Conservation (phyloP, 2,797 vertebrate species). For the Eulemur mongoz region DNA sequence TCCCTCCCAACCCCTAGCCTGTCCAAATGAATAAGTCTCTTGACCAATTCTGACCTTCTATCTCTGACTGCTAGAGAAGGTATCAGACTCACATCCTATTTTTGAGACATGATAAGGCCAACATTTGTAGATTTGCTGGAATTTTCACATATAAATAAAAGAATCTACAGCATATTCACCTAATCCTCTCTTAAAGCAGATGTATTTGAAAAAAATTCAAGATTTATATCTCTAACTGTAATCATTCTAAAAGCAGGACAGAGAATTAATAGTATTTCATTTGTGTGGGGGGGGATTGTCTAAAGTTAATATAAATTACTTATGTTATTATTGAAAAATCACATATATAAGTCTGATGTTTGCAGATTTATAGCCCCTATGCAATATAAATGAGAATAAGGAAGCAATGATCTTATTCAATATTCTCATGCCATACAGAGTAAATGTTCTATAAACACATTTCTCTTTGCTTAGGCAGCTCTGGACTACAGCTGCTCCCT, state of each 20-base stretch:
- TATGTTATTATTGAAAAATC: slow-evolving; percentile 63
- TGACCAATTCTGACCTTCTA: not conserved
- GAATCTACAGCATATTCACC: not conserved
- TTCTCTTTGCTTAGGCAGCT: not conserved
- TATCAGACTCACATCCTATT: not conserved
- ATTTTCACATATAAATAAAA: slow-evolving; percentile 20
- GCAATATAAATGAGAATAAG: slow-evolving; percentile 59
- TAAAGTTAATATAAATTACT: slow-evolving; percentile 72
- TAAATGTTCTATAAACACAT: not conserved
- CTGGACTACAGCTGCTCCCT: not conserved
- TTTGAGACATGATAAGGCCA: not conserved
- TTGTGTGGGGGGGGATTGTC: slow-evolving; percentile 34
- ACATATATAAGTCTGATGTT: slow-evolving; percentile 58
- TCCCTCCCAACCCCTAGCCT: not conserved
- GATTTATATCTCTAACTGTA: slow-evolving; percentile 58
- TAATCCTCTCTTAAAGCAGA: slow-evolving; percentile 40
- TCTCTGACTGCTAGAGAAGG: not conserved
- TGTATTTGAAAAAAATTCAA: slow-evolving; percentile 16
- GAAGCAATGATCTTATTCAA: slow-evolving; percentile 17
- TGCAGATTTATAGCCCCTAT: slow-evolving; percentile 66
- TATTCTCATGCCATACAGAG: not conserved
- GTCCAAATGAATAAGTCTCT: not conserved
- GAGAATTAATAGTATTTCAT: slow-evolving; percentile 67
- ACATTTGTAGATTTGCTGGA: not conserved
- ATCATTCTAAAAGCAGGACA: slow-evolving; percentile 65